Conservation (phyloP, 1,140 invertebrate genomes). For the Bombus sylvicola region DNA sequence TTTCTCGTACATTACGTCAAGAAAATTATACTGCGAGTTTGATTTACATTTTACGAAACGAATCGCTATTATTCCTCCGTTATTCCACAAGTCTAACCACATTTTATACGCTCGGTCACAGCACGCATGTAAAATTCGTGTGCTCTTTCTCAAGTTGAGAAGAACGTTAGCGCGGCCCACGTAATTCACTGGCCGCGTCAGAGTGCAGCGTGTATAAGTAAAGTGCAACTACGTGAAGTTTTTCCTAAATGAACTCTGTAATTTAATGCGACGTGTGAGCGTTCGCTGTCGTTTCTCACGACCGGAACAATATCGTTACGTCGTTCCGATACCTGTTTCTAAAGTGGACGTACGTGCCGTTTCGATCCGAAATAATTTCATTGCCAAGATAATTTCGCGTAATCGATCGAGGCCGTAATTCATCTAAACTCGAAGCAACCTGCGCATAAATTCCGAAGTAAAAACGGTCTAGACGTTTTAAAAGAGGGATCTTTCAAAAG, state of each 20-base stretch:
- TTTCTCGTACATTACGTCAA: no score
- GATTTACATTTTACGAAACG: not conserved
- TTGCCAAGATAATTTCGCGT: slow-evolving; percentile 15
- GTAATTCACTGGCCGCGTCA: slow-evolving; percentile 29
- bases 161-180: slow-evolving; percentile 24
- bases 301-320: slow-evolving; percentile 41
- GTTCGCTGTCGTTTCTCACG: slow-evolving; percentile 47
- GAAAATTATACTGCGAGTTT: no score
- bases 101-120: no score
- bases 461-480: not conserved
- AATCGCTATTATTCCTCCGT: not conserved
- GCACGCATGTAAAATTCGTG: not conserved
- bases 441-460: no score
- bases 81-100: not conserved
- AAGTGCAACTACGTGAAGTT: slow-evolving; percentile 45
- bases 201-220: slow-evolving; percentile 30
- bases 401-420: slow-evolving; percentile 10
- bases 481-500: not conserved
- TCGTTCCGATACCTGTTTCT: not conserved
- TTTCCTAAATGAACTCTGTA: slow-evolving; percentile 41
- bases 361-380: slow-evolving; percentile 23
- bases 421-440: not conserved
- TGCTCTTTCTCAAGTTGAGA: not conserved
- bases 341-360: slow-evolving; percentile 21
- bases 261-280: slow-evolving; percentile 51